Base-by-base conservation (phyloP, 2,797 vertebrate genomes). In the Oophaga sylvatica region DNA sequence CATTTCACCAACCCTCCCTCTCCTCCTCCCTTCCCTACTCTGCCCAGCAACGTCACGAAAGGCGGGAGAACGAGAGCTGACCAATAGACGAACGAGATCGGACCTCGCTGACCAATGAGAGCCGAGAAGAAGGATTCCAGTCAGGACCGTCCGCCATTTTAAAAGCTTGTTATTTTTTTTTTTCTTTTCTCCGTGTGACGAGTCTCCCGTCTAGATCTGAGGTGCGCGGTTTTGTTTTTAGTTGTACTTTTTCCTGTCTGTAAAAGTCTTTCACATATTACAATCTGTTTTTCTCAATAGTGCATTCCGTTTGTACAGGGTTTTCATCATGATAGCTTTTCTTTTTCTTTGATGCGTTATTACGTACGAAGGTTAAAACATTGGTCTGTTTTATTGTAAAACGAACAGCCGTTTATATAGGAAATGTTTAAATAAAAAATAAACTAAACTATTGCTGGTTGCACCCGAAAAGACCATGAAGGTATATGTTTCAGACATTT, bases 131-230 rank as follows among this genome's bases (percentile, higher is more conserved):
- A 26, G 67, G 12, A 45, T 62, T 67, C 41, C 60, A 56, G 29
- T 85, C 59, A 78, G 60, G 7, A 48, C 5, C 20, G 2, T 16
- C 16, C 73, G 83, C 83, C 83, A 85, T 85, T 20, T 85, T 85
- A 62, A 3, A 53, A 22, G 70, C 59, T 70, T 67, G 60, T 48
- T 17, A 1, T 81, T 81, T n/a, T 9, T 15, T 12, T 11, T 76
- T 31, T 29, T 26, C 10, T 67, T 6, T 20, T 22, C 1, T 48
- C 7, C 26, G 12, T 2, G 45, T n/a, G 45, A 5, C 6, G 75
- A 56, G 75, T 48, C 5, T 5, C 20, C 0, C 0, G 8, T 41
- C 17, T 19, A 48, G 73, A n/a, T 22, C 48, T n/a, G 20, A n/a
- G 4, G 6, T 22, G 11, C 29, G 70, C 12, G 67, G 26, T 67